phyloP scores from a whole-genome alignment of 2,888 invertebrate species.

The Monoplex corrugatus region DNA sequence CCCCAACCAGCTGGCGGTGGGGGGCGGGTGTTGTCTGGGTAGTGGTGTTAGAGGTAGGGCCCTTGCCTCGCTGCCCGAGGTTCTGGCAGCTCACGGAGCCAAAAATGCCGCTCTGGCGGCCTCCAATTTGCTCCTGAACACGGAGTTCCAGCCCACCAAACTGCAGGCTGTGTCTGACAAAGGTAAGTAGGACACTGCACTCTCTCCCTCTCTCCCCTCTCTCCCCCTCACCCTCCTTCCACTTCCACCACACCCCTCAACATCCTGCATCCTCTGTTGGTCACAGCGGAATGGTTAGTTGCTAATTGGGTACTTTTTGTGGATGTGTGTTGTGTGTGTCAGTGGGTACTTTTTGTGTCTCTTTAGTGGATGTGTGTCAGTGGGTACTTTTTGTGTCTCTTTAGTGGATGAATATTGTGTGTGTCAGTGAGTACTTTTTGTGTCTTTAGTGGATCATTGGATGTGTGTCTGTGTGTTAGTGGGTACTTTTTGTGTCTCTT shows the following conservation, averaged over 20 bases:
- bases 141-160: conserved; percentile 67
- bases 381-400: no score
- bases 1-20: conserved; percentile 61
- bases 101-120: conserved; percentile 88
- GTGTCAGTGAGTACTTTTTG: no score
- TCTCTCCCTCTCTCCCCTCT: neutral
- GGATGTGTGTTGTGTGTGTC: no score
- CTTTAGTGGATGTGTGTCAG: no score
- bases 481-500: no score
- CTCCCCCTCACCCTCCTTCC: neutral
- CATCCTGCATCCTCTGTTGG: neutral
- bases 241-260: neutral
- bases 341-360: no score
- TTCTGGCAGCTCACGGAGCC: conserved; percentile 94
- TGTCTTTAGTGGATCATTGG: no score
- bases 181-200: conserved; percentile 66
- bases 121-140: conserved; percentile 78
- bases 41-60: conserved; percentile 66
- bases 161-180: conserved; percentile 69
- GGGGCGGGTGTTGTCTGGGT: neutral
- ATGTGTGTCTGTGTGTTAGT: no score
- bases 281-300: conserved; percentile 3
- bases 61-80: conserved; percentile 73
- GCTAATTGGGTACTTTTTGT: no score
- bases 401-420: no score